phyloP scores from a whole-genome alignment of 1,140 invertebrate genomes.

The Battus philenor region DNA sequence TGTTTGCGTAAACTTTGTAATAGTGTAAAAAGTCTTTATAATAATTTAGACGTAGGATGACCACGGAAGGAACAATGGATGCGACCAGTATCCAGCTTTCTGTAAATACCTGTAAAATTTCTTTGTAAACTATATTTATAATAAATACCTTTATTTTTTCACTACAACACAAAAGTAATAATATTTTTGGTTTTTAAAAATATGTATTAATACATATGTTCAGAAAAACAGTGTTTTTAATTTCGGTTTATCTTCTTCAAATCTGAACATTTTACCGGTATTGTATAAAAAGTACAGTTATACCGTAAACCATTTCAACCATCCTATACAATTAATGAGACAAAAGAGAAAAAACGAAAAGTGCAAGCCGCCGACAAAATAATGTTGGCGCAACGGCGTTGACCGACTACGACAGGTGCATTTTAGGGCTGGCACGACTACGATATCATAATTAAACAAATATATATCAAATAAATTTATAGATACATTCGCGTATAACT shows the following conservation, averaged over 20 bases:
- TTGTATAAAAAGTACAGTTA: neutral
- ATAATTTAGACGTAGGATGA: too few species aligned
- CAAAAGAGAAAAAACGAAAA: constrained; percentile 46
- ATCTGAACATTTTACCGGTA: neutral
- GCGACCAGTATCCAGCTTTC: neutral
- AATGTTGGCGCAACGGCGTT: constrained; percentile 54
- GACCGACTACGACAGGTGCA: constrained; percentile 62
- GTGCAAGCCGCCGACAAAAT: constrained; percentile 52
- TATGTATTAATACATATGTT: too few species aligned
- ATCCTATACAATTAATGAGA: constrained; percentile 38
- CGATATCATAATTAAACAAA: constrained; percentile 18
- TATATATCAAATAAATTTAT: constrained; percentile 18
- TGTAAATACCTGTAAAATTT: neutral
- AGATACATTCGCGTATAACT: constrained; percentile 7
- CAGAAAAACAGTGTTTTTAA: too few species aligned
- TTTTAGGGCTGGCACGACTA: constrained; percentile 43
- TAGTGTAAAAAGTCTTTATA: too few species aligned
- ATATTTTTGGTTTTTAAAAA: too few species aligned
- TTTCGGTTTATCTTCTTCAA: neutral
- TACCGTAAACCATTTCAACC: neutral
- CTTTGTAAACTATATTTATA: too few species aligned
- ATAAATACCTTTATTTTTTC: too few species aligned
- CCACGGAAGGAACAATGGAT: too few species aligned
- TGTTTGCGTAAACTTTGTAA: too few species aligned
- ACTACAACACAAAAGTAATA: too few species aligned